These are phyloP conservation scores for Caerostris darwini DNA, from an alignment of 1,140 invertebrate species.

Conservation along the genomic window DNA sequence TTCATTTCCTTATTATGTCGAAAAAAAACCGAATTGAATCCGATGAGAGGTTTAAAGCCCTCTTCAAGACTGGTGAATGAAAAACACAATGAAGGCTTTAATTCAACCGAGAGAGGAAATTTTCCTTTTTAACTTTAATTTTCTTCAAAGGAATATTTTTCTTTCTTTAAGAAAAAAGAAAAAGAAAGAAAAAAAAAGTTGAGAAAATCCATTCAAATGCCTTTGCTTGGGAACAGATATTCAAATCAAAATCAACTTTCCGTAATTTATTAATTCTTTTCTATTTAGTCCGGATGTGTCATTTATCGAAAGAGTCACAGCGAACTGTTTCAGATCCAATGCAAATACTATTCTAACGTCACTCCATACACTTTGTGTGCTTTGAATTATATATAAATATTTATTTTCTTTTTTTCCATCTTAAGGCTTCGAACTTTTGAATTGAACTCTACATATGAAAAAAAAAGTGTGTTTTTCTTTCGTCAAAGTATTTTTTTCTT, in stretches of 20 bases:
- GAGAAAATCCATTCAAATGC: not conserved
- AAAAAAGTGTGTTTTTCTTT: not conserved
- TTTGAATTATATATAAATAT: not conserved
- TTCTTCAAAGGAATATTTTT: not conserved
- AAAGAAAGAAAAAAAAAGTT: not conserved
- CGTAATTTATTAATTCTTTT: slow-evolving; percentile 2
- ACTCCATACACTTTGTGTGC: not conserved
- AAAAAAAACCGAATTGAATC: too few species aligned
- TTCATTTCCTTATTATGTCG: too few species aligned
- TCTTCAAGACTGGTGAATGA: too few species aligned
- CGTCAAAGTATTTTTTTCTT: not conserved
- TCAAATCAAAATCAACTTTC: slow-evolving; percentile 29
- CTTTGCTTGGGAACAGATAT: not conserved
- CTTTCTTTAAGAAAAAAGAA: too few species aligned
- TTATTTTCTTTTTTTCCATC: not conserved
- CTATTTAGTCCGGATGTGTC: not conserved
- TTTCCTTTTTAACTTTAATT: too few species aligned
- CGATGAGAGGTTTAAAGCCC: too few species aligned
- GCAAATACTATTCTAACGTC: not conserved
- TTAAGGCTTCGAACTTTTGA: not conserved
- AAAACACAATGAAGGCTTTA: too few species aligned
- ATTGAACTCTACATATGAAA: not conserved
- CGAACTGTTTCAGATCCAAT: slow-evolving; percentile 5
- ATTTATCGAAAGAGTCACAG: not conserved
- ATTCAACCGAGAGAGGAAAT: too few species aligned